Base-by-base conservation (phyloP, 2,797 vertebrate genomes). In the Galagoides demidoff region DNA sequence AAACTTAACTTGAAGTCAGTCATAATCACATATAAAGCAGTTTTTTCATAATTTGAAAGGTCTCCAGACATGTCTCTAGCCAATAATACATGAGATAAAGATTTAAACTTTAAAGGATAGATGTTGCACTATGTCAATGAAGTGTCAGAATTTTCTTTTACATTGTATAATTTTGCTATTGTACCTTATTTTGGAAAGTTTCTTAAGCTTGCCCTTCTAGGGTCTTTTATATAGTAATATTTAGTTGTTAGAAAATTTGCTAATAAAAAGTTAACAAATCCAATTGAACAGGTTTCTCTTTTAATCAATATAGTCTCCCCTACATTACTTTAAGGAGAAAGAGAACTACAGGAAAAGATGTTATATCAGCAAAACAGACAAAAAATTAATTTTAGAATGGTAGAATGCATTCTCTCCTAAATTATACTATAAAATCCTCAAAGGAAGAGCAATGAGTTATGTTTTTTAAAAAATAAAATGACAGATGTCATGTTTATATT, bases 251-350 rank as follows among this genome's bases (percentile, higher is more conserved):
- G 43, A 94, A 82, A 77, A 79, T 66, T 66, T 71, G 49, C n/a
- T 86, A 84, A 37, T 82, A 45, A 88, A 82, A 90, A 74, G 37
- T 78, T 93, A 87, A 71, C 34, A 83, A 91, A 86, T 86, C 37
- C 11, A 92, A 0, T 49, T 76, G 43, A 90, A 74, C 13, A 64
- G 34, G 57, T 94, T 82, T 78, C 43, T 78, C 39, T 79, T 70
- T 71, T 64, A 82, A 63, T 74, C 23, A 73, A 14, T 45, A 2
- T 49, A 66, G 16, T 85, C 4, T 85, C 77, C 34, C 13, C 55
- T 6, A 61, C 2, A 16, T 74, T 76, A 52, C 49, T 61, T 85
- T 85, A 52, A 82, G 37, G 25, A 95, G 45, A 70, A 85, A 66
- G 74, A n/a, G 45, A 79, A 95, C 61, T 49, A 61, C 43, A 84